These are phyloP conservation scores for Callorhinus ursinus DNA, from an alignment of 2,113 vertebrate genomes.

Conservation along the genomic window DNA sequence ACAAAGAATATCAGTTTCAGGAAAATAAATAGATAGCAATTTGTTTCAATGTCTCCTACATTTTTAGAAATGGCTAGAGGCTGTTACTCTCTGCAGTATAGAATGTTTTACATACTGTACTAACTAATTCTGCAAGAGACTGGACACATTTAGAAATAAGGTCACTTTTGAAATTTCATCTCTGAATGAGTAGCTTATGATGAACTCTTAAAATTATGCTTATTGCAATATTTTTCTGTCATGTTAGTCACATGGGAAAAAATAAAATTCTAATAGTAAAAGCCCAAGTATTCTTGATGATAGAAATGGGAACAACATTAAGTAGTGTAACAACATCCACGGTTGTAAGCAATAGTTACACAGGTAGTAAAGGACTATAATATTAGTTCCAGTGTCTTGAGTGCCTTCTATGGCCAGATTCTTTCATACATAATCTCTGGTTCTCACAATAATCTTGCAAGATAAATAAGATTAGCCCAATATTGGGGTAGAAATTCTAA, in stretches of 20 bases:
- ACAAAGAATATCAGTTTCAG: constrained; percentile 42
- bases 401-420: neutral
- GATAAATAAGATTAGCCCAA: neutral
- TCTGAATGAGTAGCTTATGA: neutral
- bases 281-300: neutral
- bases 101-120: neutral
- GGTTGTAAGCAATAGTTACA: neutral
- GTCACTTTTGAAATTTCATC: constrained; percentile 5
- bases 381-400: neutral
- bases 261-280: constrained; percentile 15
- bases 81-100: neutral
- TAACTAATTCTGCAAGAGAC: constrained; percentile 21
- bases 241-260: neutral
- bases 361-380: neutral
- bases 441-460: neutral
- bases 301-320: neutral
- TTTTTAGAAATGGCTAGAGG: constrained; percentile 16
- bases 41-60: neutral
- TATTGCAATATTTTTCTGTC: neutral
- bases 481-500: neutral
- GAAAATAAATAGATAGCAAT: constrained; percentile 38
- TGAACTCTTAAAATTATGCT: constrained; percentile 7
- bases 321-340: neutral
- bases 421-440: neutral
- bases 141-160: constrained; percentile 19